Evolutionary conservation across 2,888 invertebrate species (phyloP), one percentile per base, ranked within the genome.

Genomic region (Eupithecia abbreviata): DNA sequence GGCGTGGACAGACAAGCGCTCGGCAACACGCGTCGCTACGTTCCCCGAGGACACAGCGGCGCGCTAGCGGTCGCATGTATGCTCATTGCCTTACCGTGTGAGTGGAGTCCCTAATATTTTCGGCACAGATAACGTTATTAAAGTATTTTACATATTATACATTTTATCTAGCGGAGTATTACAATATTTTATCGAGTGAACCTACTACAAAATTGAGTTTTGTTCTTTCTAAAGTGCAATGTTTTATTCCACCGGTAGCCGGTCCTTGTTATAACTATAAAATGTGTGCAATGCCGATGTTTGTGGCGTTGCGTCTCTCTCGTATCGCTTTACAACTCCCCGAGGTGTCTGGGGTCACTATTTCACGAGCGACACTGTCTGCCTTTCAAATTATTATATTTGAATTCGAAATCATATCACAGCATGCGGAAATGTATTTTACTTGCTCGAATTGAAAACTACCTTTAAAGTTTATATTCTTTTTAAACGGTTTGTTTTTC

Each of bases 181-280:
- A 95, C 94, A 93, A 93, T 93, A 94, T 93, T 94, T 93, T 92
- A 94, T 92, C 90, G 94, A 95, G 95, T 92, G 94, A 88, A 92
- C 94, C 92, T 95, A 95, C 93, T 95, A 95, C 95, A 94, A 94
- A 87, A 95, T 95, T 95, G 95, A 95, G 94, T 95, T 95, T 91
- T 91, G 92, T 94, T 91, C 89, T 93, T 93, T 92, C 89, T 91
- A 92, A 93, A 93, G 92, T 94, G 92, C 94, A 93, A 95, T 94
- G 92, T 93, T 95, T 93, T 93, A 94, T 93, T 93, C 94, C 92
- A 90, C 94, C 94, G 95, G 94, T 91, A 86, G 87, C 92, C 94
- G 94, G 94, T 92, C 87, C 90, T 94, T 94, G 94, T 94, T 94
- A 93, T 92, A 85, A 88, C 88, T 92, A 90, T 90, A 84, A 85